Evolutionary conservation across 2,113 vertebrate genomes (phyloP).

Genomic region (Columba livia): DNA sequence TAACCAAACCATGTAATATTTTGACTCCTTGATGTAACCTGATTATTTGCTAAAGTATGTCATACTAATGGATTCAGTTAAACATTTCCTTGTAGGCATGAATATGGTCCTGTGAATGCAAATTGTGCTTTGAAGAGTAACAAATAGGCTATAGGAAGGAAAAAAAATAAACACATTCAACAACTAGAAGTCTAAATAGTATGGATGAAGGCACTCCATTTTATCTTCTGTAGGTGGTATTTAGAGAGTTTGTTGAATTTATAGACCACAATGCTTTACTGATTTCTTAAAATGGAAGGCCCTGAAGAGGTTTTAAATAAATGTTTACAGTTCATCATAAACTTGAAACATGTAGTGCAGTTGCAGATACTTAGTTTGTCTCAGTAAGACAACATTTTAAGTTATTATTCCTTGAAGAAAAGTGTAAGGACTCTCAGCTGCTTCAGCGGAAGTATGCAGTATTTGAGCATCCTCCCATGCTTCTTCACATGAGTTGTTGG

Average conservation of each 20-base stretch:
- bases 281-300: neutral
- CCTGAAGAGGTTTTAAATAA: constrained; percentile 3
- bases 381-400: neutral
- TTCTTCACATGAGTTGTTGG: neutral
- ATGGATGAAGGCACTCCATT: neutral
- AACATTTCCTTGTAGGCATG: neutral
- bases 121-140: neutral
- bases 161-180: neutral
- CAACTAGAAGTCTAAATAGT: neutral
- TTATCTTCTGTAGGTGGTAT: neutral
- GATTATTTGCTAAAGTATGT: neutral
- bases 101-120: neutral
- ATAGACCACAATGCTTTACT: neutral
- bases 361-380: neutral
- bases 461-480: neutral
- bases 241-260: neutral
- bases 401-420: neutral
- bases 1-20: neutral
- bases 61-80: neutral
- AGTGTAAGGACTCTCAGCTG: neutral
- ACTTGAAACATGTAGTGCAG: neutral
- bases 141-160: neutral
- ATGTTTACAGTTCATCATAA: neutral
- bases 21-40: neutral
- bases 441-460: neutral